Evolutionary conservation across 2,113 vertebrate genomes (phyloP).

Genomic region (Ginglymostoma cirratum): DNA sequence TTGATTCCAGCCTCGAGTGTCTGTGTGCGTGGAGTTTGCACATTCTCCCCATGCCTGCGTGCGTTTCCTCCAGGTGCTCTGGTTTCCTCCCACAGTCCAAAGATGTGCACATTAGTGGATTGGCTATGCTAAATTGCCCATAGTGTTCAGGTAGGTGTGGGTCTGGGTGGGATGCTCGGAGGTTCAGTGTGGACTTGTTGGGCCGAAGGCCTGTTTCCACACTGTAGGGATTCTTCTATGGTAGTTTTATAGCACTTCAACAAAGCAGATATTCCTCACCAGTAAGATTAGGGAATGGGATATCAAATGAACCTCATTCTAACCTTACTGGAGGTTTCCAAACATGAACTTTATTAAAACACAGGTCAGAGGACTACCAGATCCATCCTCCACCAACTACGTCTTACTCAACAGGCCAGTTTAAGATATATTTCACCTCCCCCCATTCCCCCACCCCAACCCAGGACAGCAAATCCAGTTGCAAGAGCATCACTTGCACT

Average conservation of each 20-base stretch:
- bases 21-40: too few relatives aligned
- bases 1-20: too few relatives aligned
- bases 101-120: too few relatives aligned
- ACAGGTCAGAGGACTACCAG: background rate
- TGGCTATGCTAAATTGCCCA: too few relatives aligned
- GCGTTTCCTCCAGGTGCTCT: too few relatives aligned
- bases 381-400: background rate
- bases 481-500: background rate
- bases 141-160: too few relatives aligned
- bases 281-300: background rate
- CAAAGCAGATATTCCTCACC: background rate
- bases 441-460: background rate
- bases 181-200: too few relatives aligned
- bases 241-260: background rate
- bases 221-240: too few relatives aligned
- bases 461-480: background rate
- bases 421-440: background rate
- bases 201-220: too few relatives aligned
- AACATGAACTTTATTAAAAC: background rate
- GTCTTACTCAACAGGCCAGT: background rate
- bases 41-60: too few relatives aligned
- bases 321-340: background rate
- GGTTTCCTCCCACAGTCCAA: too few relatives aligned
- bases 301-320: background rate
- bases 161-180: too few relatives aligned